Evolutionary conservation across 2,113 vertebrate genomes (phyloP), one percentile per base, ranked within the genome.

Genomic region (Melanerpes formicivorus): DNA sequence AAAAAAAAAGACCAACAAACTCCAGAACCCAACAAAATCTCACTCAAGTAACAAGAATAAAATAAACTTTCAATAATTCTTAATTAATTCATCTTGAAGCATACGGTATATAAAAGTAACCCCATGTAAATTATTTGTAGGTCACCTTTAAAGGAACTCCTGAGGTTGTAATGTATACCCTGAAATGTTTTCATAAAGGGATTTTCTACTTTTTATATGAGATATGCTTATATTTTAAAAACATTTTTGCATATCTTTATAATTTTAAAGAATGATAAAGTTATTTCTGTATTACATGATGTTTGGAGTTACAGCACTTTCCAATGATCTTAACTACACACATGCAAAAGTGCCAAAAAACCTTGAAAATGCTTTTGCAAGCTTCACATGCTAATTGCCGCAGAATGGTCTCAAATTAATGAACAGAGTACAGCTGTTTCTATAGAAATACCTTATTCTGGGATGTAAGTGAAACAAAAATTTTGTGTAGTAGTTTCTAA

Each of bases 361-460:
- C 64, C 85, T 80, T 96, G 93, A 96, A 96, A 95, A 87, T 81
- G 32, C 94, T 96, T 95, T 96, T 94, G 88, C 90, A 95, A 88
- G 34, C 80, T 92, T 90, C 70, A 88, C 64, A 67, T 70, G 80
- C 94, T 97, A 80, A 96, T 96, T 94, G 63, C 82, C 92, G 88
- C 82, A 94, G 87, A 97, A 89, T 40, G 37, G 70, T 80, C 96
- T 96, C 91, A 90, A 87, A 95, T 97, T 95, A 97, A 96, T 90
- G 81, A 95, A 84, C 46, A 84, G 87, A 95, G 67, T 93, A 93
- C 82, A 94, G 63, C 95, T 96, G 64, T 96, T 96, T 96, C 95
- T 94, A 34, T 90, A 23, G 73, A 93, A 96, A 87, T 91, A 79
- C 75, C 80, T 70, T 21, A 1, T 55, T 80, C 84, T 77, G 60